Base-by-base conservation (phyloP, 2,797 vertebrate genomes). In the Crenichthys baileyi region DNA sequence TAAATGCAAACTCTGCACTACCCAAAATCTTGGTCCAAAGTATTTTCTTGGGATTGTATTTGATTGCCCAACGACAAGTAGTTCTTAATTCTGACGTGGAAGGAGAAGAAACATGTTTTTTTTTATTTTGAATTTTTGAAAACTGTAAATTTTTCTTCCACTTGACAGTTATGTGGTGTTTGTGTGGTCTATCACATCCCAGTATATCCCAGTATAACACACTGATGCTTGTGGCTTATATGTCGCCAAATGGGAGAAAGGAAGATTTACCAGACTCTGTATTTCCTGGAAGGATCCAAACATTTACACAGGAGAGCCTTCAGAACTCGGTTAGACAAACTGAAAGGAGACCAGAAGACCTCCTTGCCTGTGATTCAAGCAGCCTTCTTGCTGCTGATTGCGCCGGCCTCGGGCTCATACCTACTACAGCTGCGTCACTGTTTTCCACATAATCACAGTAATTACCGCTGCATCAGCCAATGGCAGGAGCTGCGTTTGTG, bases 361-460 rank as follows among this genome's bases (percentile, higher is more conserved):
- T 74, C 72, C 39, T 26, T 26, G 79, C 24, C 63, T 65, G 68
- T 73, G 77, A 86, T 82, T 87, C 82, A 83, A 73, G 83, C 70
- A 78, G 55, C 61, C 68, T 24, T 75, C 60, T 60, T 44, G 53
- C 76, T 72, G 60, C 67, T 71, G 78, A 78, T 79, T 74, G 76
- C 7, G 55, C 74, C 1, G 12, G 20, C 71, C 72, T 82, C 70
- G 68, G 78, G 58, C 41, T 78, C 76, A 72, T 22, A 87, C 80
- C 83, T 84, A 73, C 79, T 61, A 60, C 50, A 74, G 79, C 84
- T 72, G 79, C 61, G 53, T 79, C 83, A 75, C 80, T 76, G 78
- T 80, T 87, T 80, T 78, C 72, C 81, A 80, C 82, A 78, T 87
- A 86, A 87, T 89, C 74, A 89, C 78, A 78, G 79, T 79, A 78